A percentile compares a stretch with the other conserved stretches of the same genome.
These are phyloP conservation scores for Terebella lapidaria DNA, from an alignment of 2,888 invertebrate species.

Conservation along the genomic window DNA sequence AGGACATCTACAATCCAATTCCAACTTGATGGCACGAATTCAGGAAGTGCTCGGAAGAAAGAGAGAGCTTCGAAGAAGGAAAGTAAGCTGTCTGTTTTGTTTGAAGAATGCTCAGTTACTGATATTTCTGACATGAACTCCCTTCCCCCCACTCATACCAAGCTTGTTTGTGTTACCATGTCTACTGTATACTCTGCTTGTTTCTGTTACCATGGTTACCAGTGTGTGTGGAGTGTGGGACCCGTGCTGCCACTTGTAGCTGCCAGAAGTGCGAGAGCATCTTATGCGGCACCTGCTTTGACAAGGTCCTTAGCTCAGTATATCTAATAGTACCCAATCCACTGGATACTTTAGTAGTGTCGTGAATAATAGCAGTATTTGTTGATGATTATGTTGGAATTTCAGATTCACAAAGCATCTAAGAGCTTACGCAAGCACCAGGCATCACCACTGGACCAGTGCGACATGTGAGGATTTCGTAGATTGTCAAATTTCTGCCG, in stretches of 20 bases:
- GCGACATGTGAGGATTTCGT: background rate
- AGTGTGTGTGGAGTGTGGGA: conserved; percentile 14
- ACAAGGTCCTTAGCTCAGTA: conserved; percentile 1
- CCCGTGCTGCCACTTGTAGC: conserved; percentile 9
- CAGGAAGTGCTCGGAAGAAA: no score
- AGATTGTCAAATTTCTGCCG: background rate
- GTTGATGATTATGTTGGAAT: no score
- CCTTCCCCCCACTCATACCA: background rate
- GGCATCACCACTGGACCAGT: conserved; percentile 8
- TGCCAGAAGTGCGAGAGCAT: conserved; percentile 15
- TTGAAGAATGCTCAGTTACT: background rate
- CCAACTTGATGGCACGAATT: no score
- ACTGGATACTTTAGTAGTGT: no score
- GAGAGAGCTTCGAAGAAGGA: no score
- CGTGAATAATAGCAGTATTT: no score
- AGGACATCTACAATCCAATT: no score
- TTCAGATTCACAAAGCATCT: conserved; percentile 13
- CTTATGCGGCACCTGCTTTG: conserved; percentile 15
- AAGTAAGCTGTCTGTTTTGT: no score
- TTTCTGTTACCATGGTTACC: no score
- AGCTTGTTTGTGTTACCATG: background rate
- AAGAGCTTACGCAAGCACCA: conserved; percentile 13
- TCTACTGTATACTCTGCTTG: background rate
- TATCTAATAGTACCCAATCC: background rate
- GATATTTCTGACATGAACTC: background rate